Percentiles rank a stretch among this genome's conserved stretches.
Evolutionary conservation across 2,113 vertebrate species (phyloP).

Genomic region (Anhinga rufa): DNA sequence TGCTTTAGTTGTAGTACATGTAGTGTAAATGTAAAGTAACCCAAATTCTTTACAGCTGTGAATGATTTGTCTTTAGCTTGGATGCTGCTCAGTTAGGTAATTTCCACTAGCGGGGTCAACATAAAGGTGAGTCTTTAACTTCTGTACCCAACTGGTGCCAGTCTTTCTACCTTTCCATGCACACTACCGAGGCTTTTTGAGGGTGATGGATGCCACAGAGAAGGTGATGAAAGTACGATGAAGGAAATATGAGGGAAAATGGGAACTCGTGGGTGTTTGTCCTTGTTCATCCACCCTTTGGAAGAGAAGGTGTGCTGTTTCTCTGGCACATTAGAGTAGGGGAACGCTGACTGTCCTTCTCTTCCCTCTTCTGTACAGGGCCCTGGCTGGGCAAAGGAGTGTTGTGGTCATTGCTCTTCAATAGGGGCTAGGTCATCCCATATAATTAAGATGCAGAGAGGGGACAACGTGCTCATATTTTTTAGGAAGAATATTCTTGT

Average conservation of each 20-base stretch:
- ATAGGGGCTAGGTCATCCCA: not conserved
- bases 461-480: not conserved
- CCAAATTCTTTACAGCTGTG: not conserved
- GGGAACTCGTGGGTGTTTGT: not conserved
- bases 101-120: not conserved
- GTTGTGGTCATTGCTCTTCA: not conserved
- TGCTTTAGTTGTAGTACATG: not conserved
- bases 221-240: not conserved
- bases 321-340: no score
- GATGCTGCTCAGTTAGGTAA: not conserved
- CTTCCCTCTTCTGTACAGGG: not conserved
- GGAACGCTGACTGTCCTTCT: not conserved
- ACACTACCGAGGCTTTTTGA: not conserved
- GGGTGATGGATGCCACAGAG: not conserved
- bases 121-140: not conserved
- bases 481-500: not conserved
- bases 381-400: not conserved
- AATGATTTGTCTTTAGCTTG: not conserved
- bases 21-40: not conserved
- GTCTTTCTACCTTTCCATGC: not conserved
- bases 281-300: not conserved
- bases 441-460: not conserved
- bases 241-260: not conserved
- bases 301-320: not conserved
- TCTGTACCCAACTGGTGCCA: not conserved